Conservation (phyloP, 2,113 vertebrate genomes). For the Trematocara variabile region DNA sequence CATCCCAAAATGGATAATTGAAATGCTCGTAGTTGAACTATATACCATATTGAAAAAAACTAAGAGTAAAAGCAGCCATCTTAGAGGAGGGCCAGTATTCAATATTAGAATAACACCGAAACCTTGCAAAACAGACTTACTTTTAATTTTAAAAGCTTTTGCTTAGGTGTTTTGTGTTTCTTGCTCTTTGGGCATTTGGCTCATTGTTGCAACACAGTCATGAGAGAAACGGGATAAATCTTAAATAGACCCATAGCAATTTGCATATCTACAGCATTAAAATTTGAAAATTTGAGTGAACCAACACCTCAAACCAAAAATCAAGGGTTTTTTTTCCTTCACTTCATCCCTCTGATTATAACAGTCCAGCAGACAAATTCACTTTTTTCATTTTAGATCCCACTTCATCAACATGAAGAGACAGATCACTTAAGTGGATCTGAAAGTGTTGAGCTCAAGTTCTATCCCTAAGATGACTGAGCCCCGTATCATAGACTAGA, state of each 20-base stretch:
- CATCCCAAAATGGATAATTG: neutral
- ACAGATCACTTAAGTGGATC: constrained; percentile 27
- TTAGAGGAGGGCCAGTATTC: neutral
- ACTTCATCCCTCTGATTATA: neutral
- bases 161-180: neutral
- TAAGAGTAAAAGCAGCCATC: neutral
- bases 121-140: neutral
- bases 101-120: neutral
- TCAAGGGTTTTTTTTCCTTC: neutral
- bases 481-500: neutral
- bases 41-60: neutral
- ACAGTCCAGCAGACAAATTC: neutral
- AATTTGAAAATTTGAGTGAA: neutral
- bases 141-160: neutral
- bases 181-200: neutral
- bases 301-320: neutral
- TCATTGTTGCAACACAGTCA: neutral
- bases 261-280: neutral
- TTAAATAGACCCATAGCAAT: neutral
- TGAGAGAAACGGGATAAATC: neutral
- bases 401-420: constrained; percentile 4
- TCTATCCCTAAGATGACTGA: constrained; percentile 31
- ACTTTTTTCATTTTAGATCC: neutral
- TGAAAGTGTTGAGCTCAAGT: constrained; percentile 13
- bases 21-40: neutral